Evolutionary conservation across 2,797 vertebrate genomes (phyloP), one percentile per base, ranked within the genome.

Genomic region (Lates japonicus): DNA sequence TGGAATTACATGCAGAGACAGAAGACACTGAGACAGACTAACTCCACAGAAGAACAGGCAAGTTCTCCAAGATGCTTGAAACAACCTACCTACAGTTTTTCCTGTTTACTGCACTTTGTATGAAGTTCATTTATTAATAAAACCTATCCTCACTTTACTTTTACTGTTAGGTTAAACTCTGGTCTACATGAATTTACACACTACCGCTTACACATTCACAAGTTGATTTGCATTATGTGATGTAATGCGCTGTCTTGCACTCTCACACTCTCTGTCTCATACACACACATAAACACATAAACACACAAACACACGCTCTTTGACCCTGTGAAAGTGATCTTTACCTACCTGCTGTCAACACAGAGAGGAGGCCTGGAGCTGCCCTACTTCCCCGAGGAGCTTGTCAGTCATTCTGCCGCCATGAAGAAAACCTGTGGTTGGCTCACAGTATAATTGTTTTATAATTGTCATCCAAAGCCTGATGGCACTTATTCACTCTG

Each of bases 371-470:
- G 48, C 42, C 48, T 63, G 25, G 29, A 44, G 63, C 59, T 42
- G 41, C n/a, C 41, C 48, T 52, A 31, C 33, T 14, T 75, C 70
- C 78, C 68, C 39, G 44, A 68, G 70, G 73, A 67, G 33, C 41
- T 52, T 7, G 80, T 90, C 84, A 81, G 82, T 89, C 88, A 88
- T 59, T 35, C n/a, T 74, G 84, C 74, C 22, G 76, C 59, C 54
- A 70, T 62, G 74, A 33, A 52, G 37, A 20, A 44, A 7, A 41
- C 59, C 65, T 73, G 49, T 10, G 48, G 48, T n/a, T 20, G 48
- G 22, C 33, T 42, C 41, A 42, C 41, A 13, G 3, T 42, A 42
- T 42, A 42, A 42, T 13, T 42, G 41, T 42, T 3, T 42, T 42
- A 13, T 42, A 12, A 29, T 29, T 29, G 41, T 42, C 41, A 42